Base-by-base conservation (phyloP, 2,797 vertebrate genomes). In the Tamandua tetradactyla region DNA sequence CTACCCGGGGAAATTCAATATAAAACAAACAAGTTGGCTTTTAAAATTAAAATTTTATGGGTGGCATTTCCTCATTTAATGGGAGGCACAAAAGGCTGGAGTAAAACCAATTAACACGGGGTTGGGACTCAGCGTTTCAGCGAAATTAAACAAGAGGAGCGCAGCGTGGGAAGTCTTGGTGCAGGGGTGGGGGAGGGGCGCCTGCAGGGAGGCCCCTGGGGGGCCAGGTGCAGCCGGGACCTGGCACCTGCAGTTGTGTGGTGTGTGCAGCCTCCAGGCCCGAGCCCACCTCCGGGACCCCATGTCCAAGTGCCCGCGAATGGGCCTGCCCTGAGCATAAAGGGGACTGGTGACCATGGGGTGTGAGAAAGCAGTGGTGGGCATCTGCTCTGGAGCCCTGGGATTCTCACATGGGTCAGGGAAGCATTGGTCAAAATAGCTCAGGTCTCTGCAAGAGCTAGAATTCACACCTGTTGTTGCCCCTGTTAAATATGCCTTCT, bases 21-120 rank as follows among this genome's bases (percentile, higher is more conserved):
- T 97, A 98, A 98, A 98, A 98, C 98, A 98, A 98, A 98, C 98
- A 98, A 98, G 97, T 96, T 96, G 0, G 94, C 97, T 98, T 98
- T 98, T 97, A 98, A 98, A 98, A 98, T 98, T 97, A 98, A 98
- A 97, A 97, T 98, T 97, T 98, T 97, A 96, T 97, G 96, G 98
- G 97, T 97, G 97, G 98, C 97, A 91, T 98, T 98, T 98, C 97
- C 97, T 97, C 97, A 90, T 97, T 98, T 98, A 98, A 98, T 93
- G 7, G 97, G 95, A 97, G 79, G 97, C 97, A 97, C 97, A 98
- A 98, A 97, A 98, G 97, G 97, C 5, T 71, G 97, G 97, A 97
- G 98, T 97, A 97, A 98, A 98, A 98, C 95, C 98, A 98, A 98
- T 98, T 98, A 98, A 98, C 95, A 81, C 74, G 95, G 97, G 97